A percentile compares a stretch with the other conserved stretches of the same genome.
These are phyloP conservation scores for Xiphophorus hellerii DNA, from an alignment of 2,113 vertebrate species.

Conservation along the genomic window DNA sequence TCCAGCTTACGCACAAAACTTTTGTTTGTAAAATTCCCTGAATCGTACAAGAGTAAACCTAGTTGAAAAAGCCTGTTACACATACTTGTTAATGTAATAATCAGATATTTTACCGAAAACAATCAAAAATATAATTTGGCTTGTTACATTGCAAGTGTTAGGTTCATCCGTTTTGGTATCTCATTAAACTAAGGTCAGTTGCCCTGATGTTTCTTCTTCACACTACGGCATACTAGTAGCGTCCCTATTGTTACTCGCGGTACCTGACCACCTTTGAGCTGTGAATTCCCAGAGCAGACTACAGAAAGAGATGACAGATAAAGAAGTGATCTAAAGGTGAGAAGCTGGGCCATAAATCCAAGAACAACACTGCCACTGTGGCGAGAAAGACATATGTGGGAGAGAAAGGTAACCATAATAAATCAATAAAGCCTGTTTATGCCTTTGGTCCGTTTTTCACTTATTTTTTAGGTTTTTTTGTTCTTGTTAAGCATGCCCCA, in stretches of 20 bases:
- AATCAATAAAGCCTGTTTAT: conserved; percentile 2
- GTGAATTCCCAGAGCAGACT: background rate
- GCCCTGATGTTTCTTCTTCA: background rate
- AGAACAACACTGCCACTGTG: background rate
- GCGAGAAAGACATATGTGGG: background rate
- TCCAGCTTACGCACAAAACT: too few relatives aligned
- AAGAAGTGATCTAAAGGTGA: conserved; percentile 1
- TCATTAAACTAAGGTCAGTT: background rate
- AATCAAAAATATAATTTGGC: too few relatives aligned
- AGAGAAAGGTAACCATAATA: background rate
- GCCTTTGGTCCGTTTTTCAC: background rate
- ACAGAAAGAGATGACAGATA: background rate
- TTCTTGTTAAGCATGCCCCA: conserved; percentile 10
- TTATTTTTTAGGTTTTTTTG: conserved; percentile 6
- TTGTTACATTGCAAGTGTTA: background rate
- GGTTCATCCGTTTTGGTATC: background rate
- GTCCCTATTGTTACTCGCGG: background rate
- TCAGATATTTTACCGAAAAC: too few relatives aligned
- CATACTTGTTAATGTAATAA: too few relatives aligned
- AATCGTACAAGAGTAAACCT: too few relatives aligned
- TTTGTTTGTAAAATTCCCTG: too few relatives aligned
- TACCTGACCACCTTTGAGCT: background rate
- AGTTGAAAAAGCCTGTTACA: too few relatives aligned
- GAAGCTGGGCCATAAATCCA: background rate
- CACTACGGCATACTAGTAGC: background rate